Evolutionary conservation across 1,140 invertebrate genomes (phyloP).

Genomic region (Drosophila burlai): DNA sequence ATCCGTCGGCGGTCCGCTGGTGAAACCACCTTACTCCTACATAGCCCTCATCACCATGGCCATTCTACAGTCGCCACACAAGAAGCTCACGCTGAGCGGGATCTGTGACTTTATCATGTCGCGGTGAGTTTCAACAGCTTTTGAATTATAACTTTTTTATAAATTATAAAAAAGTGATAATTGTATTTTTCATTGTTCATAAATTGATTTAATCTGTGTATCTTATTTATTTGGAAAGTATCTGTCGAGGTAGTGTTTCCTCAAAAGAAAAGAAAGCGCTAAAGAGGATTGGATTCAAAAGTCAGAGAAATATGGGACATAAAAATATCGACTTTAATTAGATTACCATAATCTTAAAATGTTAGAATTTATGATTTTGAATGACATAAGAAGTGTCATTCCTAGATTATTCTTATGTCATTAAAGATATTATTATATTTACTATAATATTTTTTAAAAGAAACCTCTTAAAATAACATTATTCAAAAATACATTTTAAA

Average conservation of each 20-base stretch:
- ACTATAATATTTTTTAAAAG: too few relatives aligned
- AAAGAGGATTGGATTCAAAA: too few relatives aligned
- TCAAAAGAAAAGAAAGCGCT: not conserved
- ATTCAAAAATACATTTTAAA: too few relatives aligned
- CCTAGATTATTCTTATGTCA: too few relatives aligned
- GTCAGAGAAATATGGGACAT: too few relatives aligned
- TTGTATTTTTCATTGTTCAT: not conserved
- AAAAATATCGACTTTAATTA: too few relatives aligned
- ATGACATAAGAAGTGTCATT: too few relatives aligned
- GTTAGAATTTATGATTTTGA: too few relatives aligned
- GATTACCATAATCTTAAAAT: too few relatives aligned
- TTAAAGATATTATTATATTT: too few relatives aligned
- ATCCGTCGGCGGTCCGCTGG: slow-evolving; percentile 85
- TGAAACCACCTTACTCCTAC: slow-evolving; percentile 99
- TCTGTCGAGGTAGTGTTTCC: not conserved
- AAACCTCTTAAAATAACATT: too few relatives aligned
- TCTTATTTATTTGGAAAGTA: not conserved
- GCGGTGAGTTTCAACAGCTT: slow-evolving; percentile 84
- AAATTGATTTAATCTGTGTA: not conserved
- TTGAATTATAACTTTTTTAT: not conserved
- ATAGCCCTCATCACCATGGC: slow-evolving; percentile 99
- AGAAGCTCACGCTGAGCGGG: slow-evolving; percentile 97
- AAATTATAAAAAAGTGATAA: not conserved
- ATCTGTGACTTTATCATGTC: slow-evolving; percentile 99
- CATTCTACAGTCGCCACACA: slow-evolving; percentile 98